Evolutionary conservation across 2,888 invertebrate genomes (phyloP), one percentile per base, ranked within the genome.

Genomic region (Suillia variegata): DNA sequence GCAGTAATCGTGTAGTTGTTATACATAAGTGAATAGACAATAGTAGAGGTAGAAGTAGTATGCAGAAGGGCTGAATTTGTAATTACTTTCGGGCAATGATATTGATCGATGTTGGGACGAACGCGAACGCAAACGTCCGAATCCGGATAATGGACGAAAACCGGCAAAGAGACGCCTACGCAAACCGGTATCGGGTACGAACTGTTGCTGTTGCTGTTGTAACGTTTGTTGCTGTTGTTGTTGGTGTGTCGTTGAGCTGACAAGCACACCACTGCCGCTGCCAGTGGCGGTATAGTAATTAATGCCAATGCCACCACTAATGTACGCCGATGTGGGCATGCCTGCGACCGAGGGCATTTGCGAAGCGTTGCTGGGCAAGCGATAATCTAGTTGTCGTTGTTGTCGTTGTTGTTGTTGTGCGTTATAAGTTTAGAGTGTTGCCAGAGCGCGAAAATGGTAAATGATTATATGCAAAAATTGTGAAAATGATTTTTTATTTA

Each of bases 51-150:
- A 67, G 65, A 65, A 62, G 62, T 66, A 24, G 31, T 71, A 67
- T 67, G 71, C 71, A n/a, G n/a, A n/a, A n/a, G n/a, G n/a, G n/a
- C n/a, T n/a, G n/a, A n/a, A n/a, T n/a, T n/a, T n/a, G 75, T 80
- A 80, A 74, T 80, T 91, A 91, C 91, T 91, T 91, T 91, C 91
- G 82, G 91, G 91, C 84, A 91, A 88, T 82, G 91, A 91, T 87
- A 91, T 90, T 85, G 91, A 91, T 82, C 91, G 89, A 85, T 89
- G 88, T 83, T 89, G 89, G 74, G 89, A 87, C 74, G 89, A 88
- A 79, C 87, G 86, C 79, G 87, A 87, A 76, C 88, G 87, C 77
- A 88, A 85, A 10, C 79, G 78, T 38, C 79, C 75, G 78, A 89
- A 84, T 66, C 86, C 89, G 75, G 91, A 90, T 79, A 91, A 85